Evolutionary conservation across 2,888 invertebrate genomes (phyloP).

Genomic region (Mesodorylaimus sp.): DNA sequence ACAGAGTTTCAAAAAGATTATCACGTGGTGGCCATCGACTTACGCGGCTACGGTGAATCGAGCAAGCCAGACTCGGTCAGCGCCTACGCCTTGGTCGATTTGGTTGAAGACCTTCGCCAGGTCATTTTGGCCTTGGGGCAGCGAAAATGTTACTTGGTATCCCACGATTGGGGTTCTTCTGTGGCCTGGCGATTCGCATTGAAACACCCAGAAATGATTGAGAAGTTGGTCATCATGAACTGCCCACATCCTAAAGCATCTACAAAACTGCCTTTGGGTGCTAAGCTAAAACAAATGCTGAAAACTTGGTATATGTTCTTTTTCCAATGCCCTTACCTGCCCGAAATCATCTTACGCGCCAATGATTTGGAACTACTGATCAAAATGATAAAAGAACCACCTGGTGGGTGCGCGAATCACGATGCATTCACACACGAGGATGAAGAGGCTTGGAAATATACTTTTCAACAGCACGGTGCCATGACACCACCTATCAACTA

Average conservation of each 20-base stretch:
- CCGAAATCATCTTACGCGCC: slow-evolving; percentile 46
- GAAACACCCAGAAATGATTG: slow-evolving; percentile 44
- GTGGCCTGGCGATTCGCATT: slow-evolving; percentile 49
- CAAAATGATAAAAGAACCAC: slow-evolving; percentile 37
- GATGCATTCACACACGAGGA: slow-evolving; percentile 38
- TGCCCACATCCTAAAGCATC: slow-evolving; percentile 50
- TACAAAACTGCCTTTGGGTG: slow-evolving; percentile 40
- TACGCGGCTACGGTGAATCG: slow-evolving; percentile 59
- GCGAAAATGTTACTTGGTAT: slow-evolving; percentile 42
- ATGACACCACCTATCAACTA: slow-evolving; percentile 57
- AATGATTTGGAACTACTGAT: slow-evolving; percentile 46
- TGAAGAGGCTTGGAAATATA: slow-evolving; percentile 55
- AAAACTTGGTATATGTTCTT: slow-evolving; percentile 39
- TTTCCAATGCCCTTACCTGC: slow-evolving; percentile 44
- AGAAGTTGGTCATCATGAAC: slow-evolving; percentile 49
- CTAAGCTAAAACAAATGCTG: slow-evolving; percentile 30
- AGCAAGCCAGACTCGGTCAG: slow-evolving; percentile 48
- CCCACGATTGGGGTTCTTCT: slow-evolving; percentile 54
- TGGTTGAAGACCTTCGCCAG: slow-evolving; percentile 47
- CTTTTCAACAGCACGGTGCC: slow-evolving; percentile 48
- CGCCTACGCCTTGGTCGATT: slow-evolving; percentile 42
- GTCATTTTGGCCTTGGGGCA: slow-evolving; percentile 44
- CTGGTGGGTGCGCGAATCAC: slow-evolving; percentile 15
- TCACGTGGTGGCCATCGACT: slow-evolving; percentile 52
- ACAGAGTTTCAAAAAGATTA: slow-evolving; percentile 38